Evolutionary conservation across 92 coral and sea anemone genomes (phyloP).

Genomic region (Chrysogorgia sp.): DNA sequence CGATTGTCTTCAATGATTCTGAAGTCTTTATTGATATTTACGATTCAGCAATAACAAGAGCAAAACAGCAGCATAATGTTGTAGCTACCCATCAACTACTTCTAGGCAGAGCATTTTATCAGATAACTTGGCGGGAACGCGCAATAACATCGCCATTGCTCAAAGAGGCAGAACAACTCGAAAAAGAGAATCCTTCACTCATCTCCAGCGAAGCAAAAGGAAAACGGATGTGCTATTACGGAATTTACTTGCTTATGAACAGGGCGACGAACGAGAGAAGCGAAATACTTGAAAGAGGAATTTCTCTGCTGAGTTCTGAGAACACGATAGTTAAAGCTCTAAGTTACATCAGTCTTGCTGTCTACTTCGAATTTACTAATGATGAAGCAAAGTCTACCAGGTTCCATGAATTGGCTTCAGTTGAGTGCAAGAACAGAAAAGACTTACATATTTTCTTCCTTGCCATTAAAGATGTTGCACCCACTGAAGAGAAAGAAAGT

Average conservation of each 20-base stretch:
- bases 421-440: no score
- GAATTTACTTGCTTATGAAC: not conserved
- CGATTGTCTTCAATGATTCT: not conserved
- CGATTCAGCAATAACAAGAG: conserved; percentile 17
- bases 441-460: no score
- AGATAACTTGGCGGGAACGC: not conserved
- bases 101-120: conserved; percentile 23
- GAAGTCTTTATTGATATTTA: conserved; percentile 1
- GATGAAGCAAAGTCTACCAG: no score
- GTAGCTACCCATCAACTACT: conserved; percentile 13
- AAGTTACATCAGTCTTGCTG: no score
- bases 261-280: no score
- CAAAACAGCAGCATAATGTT: not conserved
- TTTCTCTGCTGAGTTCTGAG: no score
- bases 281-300: not conserved
- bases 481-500: no score
- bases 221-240: conserved; percentile 22
- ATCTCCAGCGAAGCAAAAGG: not conserved
- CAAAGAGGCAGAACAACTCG: not conserved
- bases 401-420: no score
- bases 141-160: not conserved
- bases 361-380: no score
- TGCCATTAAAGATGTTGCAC: no score
- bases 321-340: no score
- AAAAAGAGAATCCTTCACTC: not conserved